Base-by-base conservation (phyloP, 2,888 invertebrate genomes). In the Hirtodrosophila alboralis region DNA sequence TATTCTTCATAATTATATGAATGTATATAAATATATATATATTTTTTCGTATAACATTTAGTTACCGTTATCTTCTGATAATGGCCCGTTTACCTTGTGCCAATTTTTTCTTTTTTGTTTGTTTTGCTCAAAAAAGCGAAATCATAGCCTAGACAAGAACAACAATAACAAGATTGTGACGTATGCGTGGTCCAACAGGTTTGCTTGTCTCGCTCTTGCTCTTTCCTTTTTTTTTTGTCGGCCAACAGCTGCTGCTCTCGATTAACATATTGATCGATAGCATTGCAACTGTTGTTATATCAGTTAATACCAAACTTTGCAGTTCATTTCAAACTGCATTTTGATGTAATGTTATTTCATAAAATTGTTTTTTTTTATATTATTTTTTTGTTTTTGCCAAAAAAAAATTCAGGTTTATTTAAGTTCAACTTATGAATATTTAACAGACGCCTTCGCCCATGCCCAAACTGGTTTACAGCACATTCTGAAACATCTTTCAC, bases 81-180 rank as follows among this genome's bases (percentile, higher is more conserved):
- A 28, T 51, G 68, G 48, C 76, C 65, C 63, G 80, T 69, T 79
- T 85, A 66, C 79, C 79, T 83, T 79, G 76, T 67, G 56, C 84
- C 53, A 64, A n/a, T n/a, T 53, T 84, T 73, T 64, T 49, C 23
- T 40, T 47, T 21, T 44, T 41, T 14, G 23, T 33, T 28, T 38
- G 34, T 36, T 33, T 28, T 38, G 34, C 38, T 38, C 33, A 41
- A 54, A 79, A 80, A 86, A 79, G 80, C 84, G 86, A 86, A 86
- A 86, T 65, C 62, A 49, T 16, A 38, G 57, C 27, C 49, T 51
- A 61, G 36, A 16, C 21, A 45, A 37, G 13, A 40, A 49, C 27
- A 45, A 52, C 21, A 57, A 51, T 18, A 64, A 56, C 26, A 61
- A 41, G 40, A 36, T 14, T 38, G 51, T 66, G 69, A 73, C 60